Evolutionary conservation across 2,888 invertebrate genomes (phyloP).

Genomic region (Mythimna loreyi): DNA sequence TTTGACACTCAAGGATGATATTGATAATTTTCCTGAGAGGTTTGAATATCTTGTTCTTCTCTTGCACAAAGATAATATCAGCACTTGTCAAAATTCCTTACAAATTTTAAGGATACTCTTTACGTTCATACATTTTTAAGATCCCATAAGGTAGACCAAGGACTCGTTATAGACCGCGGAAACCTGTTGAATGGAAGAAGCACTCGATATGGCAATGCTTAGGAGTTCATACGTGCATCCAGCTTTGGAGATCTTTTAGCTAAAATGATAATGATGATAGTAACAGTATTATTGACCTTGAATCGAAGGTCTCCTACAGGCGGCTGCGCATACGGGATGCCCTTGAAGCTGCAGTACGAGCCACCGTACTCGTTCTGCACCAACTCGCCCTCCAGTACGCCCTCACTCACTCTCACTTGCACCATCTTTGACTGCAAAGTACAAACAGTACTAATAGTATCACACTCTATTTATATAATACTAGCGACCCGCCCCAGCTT

Average conservation of each 20-base stretch:
- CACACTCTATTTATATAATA: neutral
- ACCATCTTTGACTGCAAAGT: slow-evolving; percentile 30
- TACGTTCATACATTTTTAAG: no score
- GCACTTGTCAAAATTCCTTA: no score
- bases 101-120: neutral
- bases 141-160: neutral
- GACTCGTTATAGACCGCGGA: neutral
- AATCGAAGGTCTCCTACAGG: slow-evolving; percentile 87
- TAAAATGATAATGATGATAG: neutral
- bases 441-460: neutral
- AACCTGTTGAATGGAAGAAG: neutral
- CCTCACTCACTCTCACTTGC: slow-evolving; percentile 70
- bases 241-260: neutral
- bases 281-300: slow-evolving; percentile 74
- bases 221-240: neutral
- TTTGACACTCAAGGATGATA: no score
- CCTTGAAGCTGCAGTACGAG: slow-evolving; percentile 73
- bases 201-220: neutral
- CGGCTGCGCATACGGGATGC: slow-evolving; percentile 88
- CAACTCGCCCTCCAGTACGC: slow-evolving; percentile 70
- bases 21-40: no score
- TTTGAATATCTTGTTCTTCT: neutral
- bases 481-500: no score
- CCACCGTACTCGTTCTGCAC: slow-evolving; percentile 64
- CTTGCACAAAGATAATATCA: no score